Conservation (phyloP, 2,113 vertebrate species). For the Ciconia maguari region DNA sequence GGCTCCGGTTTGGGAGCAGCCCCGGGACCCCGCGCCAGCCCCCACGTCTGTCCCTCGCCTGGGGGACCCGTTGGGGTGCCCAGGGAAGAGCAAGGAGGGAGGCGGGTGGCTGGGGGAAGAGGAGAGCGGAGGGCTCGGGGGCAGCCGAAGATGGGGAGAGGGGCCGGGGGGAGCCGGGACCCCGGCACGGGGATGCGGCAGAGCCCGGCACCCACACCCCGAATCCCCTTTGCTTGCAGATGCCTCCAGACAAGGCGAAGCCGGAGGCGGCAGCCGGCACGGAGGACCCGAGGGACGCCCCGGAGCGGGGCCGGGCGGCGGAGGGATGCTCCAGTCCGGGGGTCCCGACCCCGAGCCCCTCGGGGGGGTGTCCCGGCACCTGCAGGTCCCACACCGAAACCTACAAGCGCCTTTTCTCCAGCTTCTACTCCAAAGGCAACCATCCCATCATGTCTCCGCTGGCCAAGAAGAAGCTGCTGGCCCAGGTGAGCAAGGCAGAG, state of each 20-base stretch:
- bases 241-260: background rate
- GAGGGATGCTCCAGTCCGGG: background rate
- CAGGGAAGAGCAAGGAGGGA: background rate
- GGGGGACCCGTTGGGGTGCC: background rate
- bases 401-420: conserved; percentile 69
- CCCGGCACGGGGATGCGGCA: accelerated
- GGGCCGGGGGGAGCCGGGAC: accelerated
- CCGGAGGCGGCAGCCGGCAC: background rate
- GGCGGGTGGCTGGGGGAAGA: accelerated
- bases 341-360: background rate
- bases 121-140: background rate
- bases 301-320: background rate
- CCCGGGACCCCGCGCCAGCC: accelerated
- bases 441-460: conserved; percentile 89
- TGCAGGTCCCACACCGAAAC: conserved; percentile 60
- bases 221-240: background rate
- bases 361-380: background rate
- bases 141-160: background rate
- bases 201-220: background rate
- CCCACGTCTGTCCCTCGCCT: background rate
- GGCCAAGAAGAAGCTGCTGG: conserved; percentile 93
- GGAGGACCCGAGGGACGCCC: accelerated
- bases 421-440: conserved; percentile 68
- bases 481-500: conserved; percentile 83
- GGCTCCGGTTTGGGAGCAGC: background rate